These are phyloP conservation scores for Teleiodes luculella DNA, from an alignment of 2,888 invertebrate genomes.

Conservation along the genomic window DNA sequence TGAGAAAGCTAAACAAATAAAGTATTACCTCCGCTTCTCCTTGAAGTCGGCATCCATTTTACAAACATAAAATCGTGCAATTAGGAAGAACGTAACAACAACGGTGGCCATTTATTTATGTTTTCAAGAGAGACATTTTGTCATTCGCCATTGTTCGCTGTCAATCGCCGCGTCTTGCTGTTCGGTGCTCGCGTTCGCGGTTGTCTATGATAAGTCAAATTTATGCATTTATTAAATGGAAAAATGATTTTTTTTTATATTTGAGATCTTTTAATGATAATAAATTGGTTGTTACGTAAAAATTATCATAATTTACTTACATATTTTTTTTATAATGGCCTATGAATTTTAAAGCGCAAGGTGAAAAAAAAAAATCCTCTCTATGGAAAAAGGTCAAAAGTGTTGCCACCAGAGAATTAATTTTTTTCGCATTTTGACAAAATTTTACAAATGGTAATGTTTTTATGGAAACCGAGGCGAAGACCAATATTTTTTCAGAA, in stretches of 20 bases:
- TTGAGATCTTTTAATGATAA: not conserved
- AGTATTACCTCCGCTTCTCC: constrained; percentile 51
- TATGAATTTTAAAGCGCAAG: not conserved
- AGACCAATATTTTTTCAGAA: too few species aligned
- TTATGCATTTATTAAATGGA: not conserved
- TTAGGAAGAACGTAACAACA: constrained; percentile 69
- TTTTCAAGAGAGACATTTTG: constrained; percentile 63
- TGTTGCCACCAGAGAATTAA: constrained; percentile 1
- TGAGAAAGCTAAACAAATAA: constrained; percentile 9
- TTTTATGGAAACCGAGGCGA: too few species aligned
- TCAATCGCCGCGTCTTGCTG: constrained; percentile 29
- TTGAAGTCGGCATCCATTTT: constrained; percentile 70
- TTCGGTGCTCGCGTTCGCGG: constrained; percentile 33
- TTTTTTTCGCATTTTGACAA: not conserved
- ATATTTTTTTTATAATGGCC: too few species aligned
- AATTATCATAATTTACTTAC: too few species aligned
- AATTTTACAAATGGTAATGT: not conserved
- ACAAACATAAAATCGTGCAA: constrained; percentile 59
- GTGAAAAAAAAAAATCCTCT: constrained; percentile 2
- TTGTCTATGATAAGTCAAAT: constrained; percentile 30
- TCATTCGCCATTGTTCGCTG: constrained; percentile 57
- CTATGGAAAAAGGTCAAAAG: constrained; percentile 1
- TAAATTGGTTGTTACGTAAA: too few species aligned
- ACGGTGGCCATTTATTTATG: constrained; percentile 78
- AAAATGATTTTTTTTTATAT: not conserved